Evolutionary conservation across 2,888 invertebrate genomes (phyloP), one percentile per base, ranked within the genome.

Genomic region (Gisinianus flammeolus): DNA sequence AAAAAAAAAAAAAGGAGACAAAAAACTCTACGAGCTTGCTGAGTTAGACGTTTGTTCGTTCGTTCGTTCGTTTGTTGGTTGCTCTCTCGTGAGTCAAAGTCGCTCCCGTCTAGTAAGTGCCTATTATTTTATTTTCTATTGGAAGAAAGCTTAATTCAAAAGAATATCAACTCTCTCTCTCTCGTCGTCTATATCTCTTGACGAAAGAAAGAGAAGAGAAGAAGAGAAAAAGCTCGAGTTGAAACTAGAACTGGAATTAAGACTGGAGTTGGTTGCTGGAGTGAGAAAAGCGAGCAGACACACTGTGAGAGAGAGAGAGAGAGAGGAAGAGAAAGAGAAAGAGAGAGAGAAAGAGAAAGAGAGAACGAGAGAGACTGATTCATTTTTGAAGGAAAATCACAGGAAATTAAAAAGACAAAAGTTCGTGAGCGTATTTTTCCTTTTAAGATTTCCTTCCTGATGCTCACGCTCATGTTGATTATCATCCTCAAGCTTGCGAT

Each of bases 381-480:
- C 78, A 80, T 80, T 80, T 80, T 80, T 70, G 35, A 67, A 52
- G 26, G 77, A 77, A 76, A 73, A 80, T 73, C 80, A 80, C 80
- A 80, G 79, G 80, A 80, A 80, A 80, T 80, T 80, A 80, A 80
- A 80, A 80, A 78, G 78, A 79, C 78, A 80, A 80, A 80, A 80
- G 80, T 80, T 80, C 70, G 33, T 73, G 66, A 78, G 62, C 78
- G 71, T 73, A 75, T n/a, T 62, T 28, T 31, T 33, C 24, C 22
- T 22, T 74, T 75, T 75, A 77, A 79, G 79, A 79, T 79, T 76
- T 73, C 52, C 70, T 78, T 71, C 70, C 69, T 80, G 79, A 79
- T 79, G 77, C 70, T 73, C 70, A 75, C 54, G 66, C 67, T 66
- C 76, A 73, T 71, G 69, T 74, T 66, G 58, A 77, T 62, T 72